A percentile compares a stretch with the other conserved stretches of the same genome.
Evolutionary conservation across 2,113 vertebrate genomes (phyloP).

Genomic region (Melanerpes aurifrons): DNA sequence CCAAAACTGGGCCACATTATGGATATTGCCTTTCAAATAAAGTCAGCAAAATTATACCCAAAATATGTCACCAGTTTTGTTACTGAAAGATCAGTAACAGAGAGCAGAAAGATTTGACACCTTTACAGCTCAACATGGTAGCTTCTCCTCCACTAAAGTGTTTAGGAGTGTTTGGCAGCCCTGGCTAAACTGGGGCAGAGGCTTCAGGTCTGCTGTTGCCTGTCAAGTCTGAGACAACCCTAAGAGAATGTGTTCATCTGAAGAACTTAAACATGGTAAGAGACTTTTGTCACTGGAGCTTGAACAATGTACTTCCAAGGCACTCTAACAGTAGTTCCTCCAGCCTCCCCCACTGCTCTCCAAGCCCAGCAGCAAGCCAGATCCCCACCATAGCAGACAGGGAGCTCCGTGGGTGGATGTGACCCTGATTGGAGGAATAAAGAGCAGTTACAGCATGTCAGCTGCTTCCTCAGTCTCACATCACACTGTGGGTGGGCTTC

Average conservation of each 20-base stretch:
- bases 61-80: neutral
- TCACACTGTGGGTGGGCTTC: neutral
- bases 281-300: neutral
- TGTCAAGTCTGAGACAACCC: neutral
- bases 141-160: neutral
- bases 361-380: neutral
- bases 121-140: neutral
- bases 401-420: neutral
- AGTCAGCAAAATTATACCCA: neutral
- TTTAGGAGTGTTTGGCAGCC: neutral
- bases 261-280: neutral
- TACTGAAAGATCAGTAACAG: neutral
- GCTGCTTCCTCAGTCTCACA: neutral
- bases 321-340: neutral
- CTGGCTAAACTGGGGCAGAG: neutral
- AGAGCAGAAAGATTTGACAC: neutral
- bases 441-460: rapidly evolving
- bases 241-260: neutral
- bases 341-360: neutral
- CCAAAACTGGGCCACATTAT: neutral
- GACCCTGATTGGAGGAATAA: neutral
- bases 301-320: neutral
- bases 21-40: neutral
- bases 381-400: rapidly evolving
- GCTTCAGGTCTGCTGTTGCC: neutral